Evolutionary conservation across 2,888 invertebrate genomes (phyloP).

Genomic region (Cyrtodaria siliqua): DNA sequence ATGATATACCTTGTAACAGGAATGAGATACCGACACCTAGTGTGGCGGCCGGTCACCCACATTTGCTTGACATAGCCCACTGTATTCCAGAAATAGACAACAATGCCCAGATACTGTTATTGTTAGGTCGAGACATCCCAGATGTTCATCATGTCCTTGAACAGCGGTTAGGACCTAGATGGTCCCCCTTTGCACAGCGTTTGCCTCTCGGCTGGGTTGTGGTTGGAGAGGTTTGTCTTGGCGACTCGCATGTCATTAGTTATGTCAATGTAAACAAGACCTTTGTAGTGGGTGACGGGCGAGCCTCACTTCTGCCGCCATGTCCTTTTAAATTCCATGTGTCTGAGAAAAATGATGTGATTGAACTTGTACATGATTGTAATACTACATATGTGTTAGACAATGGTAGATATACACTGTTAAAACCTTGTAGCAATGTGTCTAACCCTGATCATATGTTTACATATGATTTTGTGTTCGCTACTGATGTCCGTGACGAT

Average conservation of each 20-base stretch:
- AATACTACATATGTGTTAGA: constrained; percentile 6
- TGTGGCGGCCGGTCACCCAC: neutral
- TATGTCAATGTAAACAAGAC: neutral
- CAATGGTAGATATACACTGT: constrained; percentile 11
- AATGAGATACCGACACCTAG: constrained; percentile 5
- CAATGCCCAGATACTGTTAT: neutral
- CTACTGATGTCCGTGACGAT: constrained; percentile 7
- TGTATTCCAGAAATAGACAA: too few relatives aligned
- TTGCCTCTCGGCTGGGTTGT: neutral
- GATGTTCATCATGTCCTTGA: constrained; percentile 2
- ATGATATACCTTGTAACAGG: constrained; percentile 4
- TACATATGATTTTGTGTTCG: constrained; percentile 1
- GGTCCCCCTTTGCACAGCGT: neutral
- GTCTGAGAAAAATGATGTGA: neutral
- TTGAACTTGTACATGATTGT: constrained; percentile 2
- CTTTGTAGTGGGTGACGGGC: too few relatives aligned
- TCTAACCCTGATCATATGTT: too few relatives aligned
- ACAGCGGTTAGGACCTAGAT: neutral
- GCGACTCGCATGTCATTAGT: neutral
- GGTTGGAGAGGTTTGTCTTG: too few relatives aligned
- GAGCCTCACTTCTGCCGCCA: too few relatives aligned
- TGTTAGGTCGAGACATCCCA: constrained; percentile 5
- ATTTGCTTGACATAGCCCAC: too few relatives aligned
- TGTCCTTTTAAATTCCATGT: too few relatives aligned
- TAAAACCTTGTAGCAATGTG: constrained; percentile 17